Percentiles rank a stretch among this genome's conserved stretches.
Conservation (phyloP, 2,113 vertebrate genomes). For the Myotis brandtii region DNA sequence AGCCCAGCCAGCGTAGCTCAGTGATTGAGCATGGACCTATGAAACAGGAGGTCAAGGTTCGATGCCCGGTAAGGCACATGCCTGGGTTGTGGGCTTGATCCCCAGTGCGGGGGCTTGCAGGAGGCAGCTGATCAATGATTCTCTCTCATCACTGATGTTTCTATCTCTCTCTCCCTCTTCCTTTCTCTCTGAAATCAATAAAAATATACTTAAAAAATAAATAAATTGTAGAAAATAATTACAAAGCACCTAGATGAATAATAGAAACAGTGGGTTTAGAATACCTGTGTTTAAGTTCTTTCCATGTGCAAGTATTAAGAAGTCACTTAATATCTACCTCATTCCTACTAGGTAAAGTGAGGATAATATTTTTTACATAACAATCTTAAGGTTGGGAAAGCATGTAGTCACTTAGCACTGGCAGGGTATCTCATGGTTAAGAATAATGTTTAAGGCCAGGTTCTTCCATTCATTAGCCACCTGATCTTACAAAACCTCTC, state of each 20-base stretch:
- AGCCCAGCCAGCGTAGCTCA: too few species aligned
- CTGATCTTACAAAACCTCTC: not conserved
- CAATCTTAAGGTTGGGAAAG: not conserved
- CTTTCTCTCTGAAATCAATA: too few species aligned
- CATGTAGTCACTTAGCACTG: not conserved
- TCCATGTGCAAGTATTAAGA: not conserved
- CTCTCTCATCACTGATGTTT: too few species aligned
- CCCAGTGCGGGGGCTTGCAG: too few species aligned
- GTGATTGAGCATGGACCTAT: too few species aligned
- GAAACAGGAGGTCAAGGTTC: too few species aligned
- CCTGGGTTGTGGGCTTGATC: too few species aligned
- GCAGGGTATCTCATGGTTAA: not conserved
- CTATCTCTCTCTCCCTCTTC: too few species aligned
- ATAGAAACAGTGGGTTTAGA: not conserved
- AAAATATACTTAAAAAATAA: too few species aligned
- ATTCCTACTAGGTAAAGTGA: not conserved
- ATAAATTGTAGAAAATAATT: constrained; percentile 7
- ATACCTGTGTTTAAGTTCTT: constrained; percentile 6
- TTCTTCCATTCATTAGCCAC: not conserved
- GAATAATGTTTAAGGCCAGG: not conserved
- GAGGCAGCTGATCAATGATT: too few species aligned
- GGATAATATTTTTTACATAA: not conserved
- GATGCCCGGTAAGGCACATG: too few species aligned
- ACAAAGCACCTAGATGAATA: not conserved
- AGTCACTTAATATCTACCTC: not conserved